Base-by-base conservation (phyloP, 2,797 vertebrate species). In the Nyctibius grandis region DNA sequence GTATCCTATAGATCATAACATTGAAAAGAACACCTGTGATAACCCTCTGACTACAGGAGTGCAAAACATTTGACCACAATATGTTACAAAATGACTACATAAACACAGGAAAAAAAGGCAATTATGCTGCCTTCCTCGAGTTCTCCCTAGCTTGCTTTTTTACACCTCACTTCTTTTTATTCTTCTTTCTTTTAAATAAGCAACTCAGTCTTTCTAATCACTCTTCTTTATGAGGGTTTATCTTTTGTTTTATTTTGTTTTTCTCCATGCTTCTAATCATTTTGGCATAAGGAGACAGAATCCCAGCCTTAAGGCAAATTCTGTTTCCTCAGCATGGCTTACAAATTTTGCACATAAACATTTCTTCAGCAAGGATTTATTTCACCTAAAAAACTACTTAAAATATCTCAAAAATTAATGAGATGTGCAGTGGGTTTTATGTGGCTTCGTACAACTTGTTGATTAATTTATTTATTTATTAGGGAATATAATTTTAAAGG, bases 381-480 rank as follows among this genome's bases (percentile, higher is more conserved):
- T 80, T 79, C 34, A 42, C 54, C 18, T 73, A 16, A 84, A 80
- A 42, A 25, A 13, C 15, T 0, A 13, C 12, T 61, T 78, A 33
- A 86, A 61, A 67, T 40, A 72, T 36, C 51, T 83, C 8, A 3
- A 44, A 70, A 38, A 67, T 84, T 78, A 89, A 69, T 85, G 80
- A 86, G 85, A 67, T 56, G 59, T 80, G 48, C 38, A 65, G 40
- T 31, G 70, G 22, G 31, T 38, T 95, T 97, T 94, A 83, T 83
- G 67, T 88, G 50, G n/a, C 22, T 75, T 92, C 9, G 7, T 78
- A 81, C 15, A 38, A 44, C 47, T 92, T 92, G 67, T 70, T 67
- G 53, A 87, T 76, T 69, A 17, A 83, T 96, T 92, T 57, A 92
- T 94, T 94, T 87, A 89, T 95, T 86, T 93, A 80, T 77, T 78